Evolutionary conservation across 2,797 vertebrate species (phyloP).

Genomic region (Hylomyscus alleni): DNA sequence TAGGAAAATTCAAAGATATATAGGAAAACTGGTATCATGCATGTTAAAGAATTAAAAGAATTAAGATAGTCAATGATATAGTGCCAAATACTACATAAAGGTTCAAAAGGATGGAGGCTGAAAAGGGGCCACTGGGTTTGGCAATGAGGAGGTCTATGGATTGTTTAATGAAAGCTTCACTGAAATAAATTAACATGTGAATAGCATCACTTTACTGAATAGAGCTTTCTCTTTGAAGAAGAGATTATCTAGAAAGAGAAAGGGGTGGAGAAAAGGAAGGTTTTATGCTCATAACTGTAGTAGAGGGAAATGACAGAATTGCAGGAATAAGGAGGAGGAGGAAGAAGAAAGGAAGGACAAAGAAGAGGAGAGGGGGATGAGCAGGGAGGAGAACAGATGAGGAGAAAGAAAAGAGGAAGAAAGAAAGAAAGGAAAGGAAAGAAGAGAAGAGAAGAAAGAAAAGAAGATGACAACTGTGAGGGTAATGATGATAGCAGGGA

Average conservation of each 20-base stretch:
- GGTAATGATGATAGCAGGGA: not conserved
- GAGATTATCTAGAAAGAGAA: constrained; percentile 35
- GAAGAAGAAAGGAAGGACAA: not conserved
- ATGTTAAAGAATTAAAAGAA: constrained; percentile 41
- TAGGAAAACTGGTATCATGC: not conserved
- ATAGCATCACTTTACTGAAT: not conserved
- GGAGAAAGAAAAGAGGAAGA: too few relatives aligned
- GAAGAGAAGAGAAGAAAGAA: too few relatives aligned
- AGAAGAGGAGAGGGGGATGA: not conserved
- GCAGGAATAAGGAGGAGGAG: not conserved
- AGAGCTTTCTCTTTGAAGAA: constrained; percentile 6
- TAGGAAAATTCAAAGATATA: too few relatives aligned
- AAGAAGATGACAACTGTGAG: too few relatives aligned
- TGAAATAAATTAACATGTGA: not conserved
- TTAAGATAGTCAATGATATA: not conserved
- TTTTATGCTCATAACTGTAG: constrained; percentile 12
- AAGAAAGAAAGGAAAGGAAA: too few relatives aligned
- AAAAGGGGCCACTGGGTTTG: not conserved
- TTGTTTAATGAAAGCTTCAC: not conserved
- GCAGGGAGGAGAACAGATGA: too few relatives aligned
- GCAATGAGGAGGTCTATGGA: not conserved
- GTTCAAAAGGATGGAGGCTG: not conserved
- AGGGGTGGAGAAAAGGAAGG: not conserved
- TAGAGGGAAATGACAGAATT: constrained; percentile 9
- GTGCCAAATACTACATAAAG: not conserved